Base-by-base conservation (phyloP, 2,113 vertebrate species). In the Corythornis madagascariensis region DNA sequence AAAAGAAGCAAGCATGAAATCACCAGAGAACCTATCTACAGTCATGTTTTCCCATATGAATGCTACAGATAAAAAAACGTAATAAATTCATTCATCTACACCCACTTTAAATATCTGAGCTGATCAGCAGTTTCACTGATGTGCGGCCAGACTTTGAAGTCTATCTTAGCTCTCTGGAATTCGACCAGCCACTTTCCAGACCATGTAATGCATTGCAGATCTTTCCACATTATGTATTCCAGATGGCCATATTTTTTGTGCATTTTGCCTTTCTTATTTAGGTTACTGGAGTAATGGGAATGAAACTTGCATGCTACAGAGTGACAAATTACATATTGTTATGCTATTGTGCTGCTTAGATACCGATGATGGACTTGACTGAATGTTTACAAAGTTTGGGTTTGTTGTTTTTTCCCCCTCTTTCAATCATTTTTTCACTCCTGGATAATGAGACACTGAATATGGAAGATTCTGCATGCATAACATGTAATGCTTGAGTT, bases 71-170 rank as follows among this genome's bases (percentile, higher is more conserved):
- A 97, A 97, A 98, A 98, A 98, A 98, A 97, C 96, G 97, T 92
- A 98, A 98, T 98, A 98, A 98, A 98, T 98, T 97, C 96, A 98
- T 97, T 98, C 97, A 96, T 97, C 97, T 97, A 97, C 98, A 97
- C 97, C 96, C 97, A 96, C 97, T 98, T 98, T 97, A 97, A 98
- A 97, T 97, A 98, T 97, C 95, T 96, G 92, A 97, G 95, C 90
- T 89, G 96, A 98, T 97, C 97, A 97, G 95, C 92, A 97, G 95
- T 97, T 96, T 96, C 97, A 98, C 97, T 98, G 98, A 98, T 98
- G 97, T 97, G 93, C 59, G 74, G 96, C 97, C 98, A 98, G 97
- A 96, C 98, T 98, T 98, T 98, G 98, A 98, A 98, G 98, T 98
- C 97, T 97, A 97, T 98, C 98, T 98, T 97, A 98, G 97, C 96